Conservation (phyloP, 2,113 vertebrate species). For the Seriola dumerili region DNA sequence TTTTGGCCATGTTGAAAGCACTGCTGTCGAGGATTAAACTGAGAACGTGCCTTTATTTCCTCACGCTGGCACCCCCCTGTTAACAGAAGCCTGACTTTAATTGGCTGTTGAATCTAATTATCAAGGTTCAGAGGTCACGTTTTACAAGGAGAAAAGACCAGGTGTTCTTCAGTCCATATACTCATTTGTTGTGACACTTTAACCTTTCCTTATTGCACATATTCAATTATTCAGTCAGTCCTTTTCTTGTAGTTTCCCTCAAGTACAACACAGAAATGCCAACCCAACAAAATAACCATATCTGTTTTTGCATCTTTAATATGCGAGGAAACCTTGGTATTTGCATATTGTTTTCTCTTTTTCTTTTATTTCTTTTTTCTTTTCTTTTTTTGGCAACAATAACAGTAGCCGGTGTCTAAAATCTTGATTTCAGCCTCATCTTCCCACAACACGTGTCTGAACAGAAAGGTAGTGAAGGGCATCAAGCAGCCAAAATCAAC, state of each 20-base stretch:
- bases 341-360: conserved; percentile 63
- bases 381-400: conserved; percentile 23
- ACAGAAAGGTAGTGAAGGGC: conserved; percentile 63
- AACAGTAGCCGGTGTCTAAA: conserved; percentile 30
- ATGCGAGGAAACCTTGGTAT: conserved; percentile 59
- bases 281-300: conserved; percentile 53
- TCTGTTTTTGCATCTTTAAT: conserved; percentile 72
- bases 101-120: conserved; percentile 50
- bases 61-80: background rate
- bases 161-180: conserved; percentile 4
- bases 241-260: conserved; percentile 43
- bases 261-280: conserved; percentile 50
- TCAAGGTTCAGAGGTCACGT: conserved; percentile 41
- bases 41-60: background rate
- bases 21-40: background rate
- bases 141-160: conserved; percentile 27
- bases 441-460: conserved; percentile 40
- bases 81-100: conserved; percentile 37
- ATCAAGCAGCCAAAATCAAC: conserved; percentile 57
- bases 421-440: conserved; percentile 41
- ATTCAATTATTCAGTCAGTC: conserved; percentile 65
- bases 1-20: no score
- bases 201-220: conserved; percentile 64
- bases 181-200: conserved; percentile 58
- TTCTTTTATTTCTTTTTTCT: background rate